These are phyloP conservation scores for Drosophila nebulosa DNA, from an alignment of 1,140 invertebrate genomes.

Conservation along the genomic window DNA sequence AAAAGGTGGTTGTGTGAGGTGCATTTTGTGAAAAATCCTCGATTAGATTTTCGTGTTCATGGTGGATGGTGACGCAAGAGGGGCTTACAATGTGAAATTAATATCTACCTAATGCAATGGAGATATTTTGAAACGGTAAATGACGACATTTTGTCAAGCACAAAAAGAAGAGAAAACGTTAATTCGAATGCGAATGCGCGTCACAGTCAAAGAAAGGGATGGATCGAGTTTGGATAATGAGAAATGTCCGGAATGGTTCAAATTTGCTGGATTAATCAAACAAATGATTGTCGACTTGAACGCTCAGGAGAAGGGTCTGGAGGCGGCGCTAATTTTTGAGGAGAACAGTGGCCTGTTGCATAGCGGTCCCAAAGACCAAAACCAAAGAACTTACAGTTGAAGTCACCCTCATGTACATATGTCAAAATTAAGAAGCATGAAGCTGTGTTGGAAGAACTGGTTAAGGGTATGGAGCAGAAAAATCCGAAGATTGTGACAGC, in stretches of 20 bases:
- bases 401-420: conserved; percentile 94
- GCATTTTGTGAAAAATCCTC: conserved; percentile 66
- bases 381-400: conserved; percentile 95
- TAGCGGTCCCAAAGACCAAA: conserved; percentile 94
- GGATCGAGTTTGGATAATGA: conserved; percentile 90
- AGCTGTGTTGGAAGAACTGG: conserved; percentile 92
- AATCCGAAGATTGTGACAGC: conserved; percentile 96
- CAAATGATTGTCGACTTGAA: conserved; percentile 98
- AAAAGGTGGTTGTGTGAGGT: conserved; percentile 34
- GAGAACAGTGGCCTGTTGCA: conserved; percentile 95
- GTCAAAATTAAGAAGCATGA: conserved; percentile 98
- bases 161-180: conserved; percentile 53
- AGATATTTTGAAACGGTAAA: conserved; percentile 40
- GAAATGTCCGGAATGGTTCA: conserved; percentile 95
- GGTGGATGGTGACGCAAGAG: conserved; percentile 30
- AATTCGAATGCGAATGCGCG: conserved; percentile 46
- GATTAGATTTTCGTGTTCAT: conserved; percentile 35
- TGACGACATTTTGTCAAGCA: conserved; percentile 61
- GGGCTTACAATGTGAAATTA: conserved; percentile 22
- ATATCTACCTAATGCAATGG: conserved; percentile 21
- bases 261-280: conserved; percentile 94
- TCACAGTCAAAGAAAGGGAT: conserved; percentile 9
- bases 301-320: conserved; percentile 98
- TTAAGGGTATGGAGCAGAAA: conserved; percentile 96
- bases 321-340: conserved; percentile 93